Evolutionary conservation across 2,888 invertebrate genomes (phyloP).

Genomic region (Tortrix viridana): DNA sequence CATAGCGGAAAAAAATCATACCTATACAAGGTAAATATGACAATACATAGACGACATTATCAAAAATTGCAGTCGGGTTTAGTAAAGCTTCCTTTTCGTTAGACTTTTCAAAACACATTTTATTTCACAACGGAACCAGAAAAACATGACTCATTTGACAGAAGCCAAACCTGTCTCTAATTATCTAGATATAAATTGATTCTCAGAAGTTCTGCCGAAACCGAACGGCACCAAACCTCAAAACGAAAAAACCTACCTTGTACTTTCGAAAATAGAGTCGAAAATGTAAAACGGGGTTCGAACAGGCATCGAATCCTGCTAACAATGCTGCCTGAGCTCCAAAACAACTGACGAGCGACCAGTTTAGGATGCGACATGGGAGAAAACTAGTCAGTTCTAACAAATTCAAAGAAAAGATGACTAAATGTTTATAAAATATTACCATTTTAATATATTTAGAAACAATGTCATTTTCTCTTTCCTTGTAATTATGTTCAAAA

Average conservation of each 20-base stretch:
- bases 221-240: background rate
- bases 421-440: no score
- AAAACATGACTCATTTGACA: background rate
- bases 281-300: background rate
- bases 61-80: no score
- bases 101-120: no score
- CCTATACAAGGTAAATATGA: no score
- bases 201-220: background rate
- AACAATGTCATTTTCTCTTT: no score
- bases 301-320: background rate
- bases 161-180: background rate
- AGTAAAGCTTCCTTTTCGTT: no score
- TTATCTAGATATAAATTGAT: background rate
- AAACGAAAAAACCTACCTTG: background rate
- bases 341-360: slow-evolving; percentile 39
- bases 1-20: no score
- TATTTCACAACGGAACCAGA: background rate
- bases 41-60: no score
- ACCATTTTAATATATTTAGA: no score
- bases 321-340: background rate
- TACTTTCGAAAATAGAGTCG: background rate
- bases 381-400: background rate
- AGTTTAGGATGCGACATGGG: slow-evolving; percentile 48
- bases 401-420: slow-evolving; percentile 17
- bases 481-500: no score